Percentiles rank a stretch among this genome's conserved stretches.
Conservation (phyloP, 2,797 vertebrate genomes). For the Paedocypris micromegethes region DNA sequence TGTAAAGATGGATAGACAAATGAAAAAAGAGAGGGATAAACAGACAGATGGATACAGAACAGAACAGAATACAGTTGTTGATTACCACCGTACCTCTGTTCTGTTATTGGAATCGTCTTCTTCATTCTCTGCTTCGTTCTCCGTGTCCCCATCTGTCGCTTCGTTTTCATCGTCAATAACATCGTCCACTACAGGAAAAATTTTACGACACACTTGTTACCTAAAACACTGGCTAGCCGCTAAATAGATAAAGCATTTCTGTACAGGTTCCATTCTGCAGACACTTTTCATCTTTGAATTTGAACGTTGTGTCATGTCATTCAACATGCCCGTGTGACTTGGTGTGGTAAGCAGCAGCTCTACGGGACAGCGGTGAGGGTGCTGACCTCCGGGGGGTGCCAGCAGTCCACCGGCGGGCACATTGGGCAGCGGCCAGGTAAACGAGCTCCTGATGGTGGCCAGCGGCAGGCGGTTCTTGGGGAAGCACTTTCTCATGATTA, state of each 20-base stretch:
- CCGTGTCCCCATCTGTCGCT: conserved; percentile 81
- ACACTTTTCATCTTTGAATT: too few species aligned
- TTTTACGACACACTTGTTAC: background rate
- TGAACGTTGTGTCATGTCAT: too few species aligned
- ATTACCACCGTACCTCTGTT: conserved; percentile 62
- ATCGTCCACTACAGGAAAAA: conserved; percentile 81
- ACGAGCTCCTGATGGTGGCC: conserved; percentile 90
- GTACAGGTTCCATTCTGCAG: background rate
- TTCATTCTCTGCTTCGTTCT: conserved; percentile 84
- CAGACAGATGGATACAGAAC: too few species aligned
- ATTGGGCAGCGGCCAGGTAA: conserved; percentile 81
- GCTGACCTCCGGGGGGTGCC: conserved; percentile 83
- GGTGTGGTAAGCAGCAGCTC: too few species aligned
- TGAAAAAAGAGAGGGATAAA: too few species aligned
- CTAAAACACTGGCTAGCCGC: too few species aligned
- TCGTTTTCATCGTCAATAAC: conserved; percentile 95
- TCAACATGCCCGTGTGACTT: too few species aligned
- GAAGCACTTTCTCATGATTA: conserved; percentile 99
- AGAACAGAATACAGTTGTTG: background rate
- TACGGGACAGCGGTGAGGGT: too few species aligned
- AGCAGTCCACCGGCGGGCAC: conserved; percentile 83
- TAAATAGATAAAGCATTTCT: background rate
- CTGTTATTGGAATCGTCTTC: conserved; percentile 79
- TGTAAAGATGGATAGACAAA: too few species aligned
- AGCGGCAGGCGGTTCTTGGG: conserved; percentile 96